A percentile compares a stretch with the other conserved stretches of the same genome.
phyloP scores from a whole-genome alignment of 2,113 vertebrate species.

The Crocuta crocuta region DNA sequence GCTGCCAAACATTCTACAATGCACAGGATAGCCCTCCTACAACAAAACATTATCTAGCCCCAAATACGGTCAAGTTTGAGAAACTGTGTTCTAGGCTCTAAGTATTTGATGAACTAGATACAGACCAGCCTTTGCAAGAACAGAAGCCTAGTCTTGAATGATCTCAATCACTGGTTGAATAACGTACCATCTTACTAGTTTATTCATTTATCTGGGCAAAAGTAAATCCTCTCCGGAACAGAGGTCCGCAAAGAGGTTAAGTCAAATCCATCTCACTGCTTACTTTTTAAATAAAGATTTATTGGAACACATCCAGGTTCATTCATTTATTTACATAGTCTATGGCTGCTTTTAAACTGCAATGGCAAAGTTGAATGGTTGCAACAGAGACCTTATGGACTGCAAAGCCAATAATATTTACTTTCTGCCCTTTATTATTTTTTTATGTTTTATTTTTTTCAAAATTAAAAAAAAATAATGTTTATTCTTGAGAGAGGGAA shows the following conservation, averaged over 20 bases:
- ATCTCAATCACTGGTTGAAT: not conserved
- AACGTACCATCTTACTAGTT: not conserved
- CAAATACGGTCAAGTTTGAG: not conserved
- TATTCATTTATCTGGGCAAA: not conserved
- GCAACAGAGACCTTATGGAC: not conserved
- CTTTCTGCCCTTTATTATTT: not conserved
- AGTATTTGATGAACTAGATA: not conserved
- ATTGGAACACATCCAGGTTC: not conserved
- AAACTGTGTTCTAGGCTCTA: not conserved
- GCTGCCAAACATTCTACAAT: not conserved
- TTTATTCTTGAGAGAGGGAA: no score
- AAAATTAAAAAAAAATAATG: no score
- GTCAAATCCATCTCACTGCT: not conserved
- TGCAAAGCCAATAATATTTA: not conserved
- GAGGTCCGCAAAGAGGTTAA: not conserved
- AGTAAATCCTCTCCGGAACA: not conserved
- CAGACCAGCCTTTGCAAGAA: not conserved
- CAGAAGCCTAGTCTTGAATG: not conserved
- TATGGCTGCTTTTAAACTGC: not conserved
- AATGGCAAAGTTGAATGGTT: not conserved
- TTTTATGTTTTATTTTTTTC: no score
- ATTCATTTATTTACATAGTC: not conserved
- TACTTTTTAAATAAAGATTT: not conserved
- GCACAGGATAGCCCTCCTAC: not conserved
- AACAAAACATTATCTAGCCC: not conserved